phyloP scores from a whole-genome alignment of 2,797 vertebrate species.

The Streptopelia turtur region DNA sequence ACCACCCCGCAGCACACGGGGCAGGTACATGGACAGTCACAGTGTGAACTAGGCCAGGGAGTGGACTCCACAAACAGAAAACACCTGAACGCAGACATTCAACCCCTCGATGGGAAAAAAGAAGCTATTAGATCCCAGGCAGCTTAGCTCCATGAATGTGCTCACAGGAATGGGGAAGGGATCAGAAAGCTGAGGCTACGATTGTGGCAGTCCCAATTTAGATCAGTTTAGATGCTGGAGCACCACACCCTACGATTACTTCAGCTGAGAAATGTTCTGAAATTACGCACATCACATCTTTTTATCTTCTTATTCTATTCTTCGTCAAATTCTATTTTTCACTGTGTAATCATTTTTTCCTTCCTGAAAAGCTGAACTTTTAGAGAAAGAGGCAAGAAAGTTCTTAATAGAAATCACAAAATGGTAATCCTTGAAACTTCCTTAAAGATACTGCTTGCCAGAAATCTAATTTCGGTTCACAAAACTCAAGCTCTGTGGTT shows the following conservation, averaged over 20 bases:
- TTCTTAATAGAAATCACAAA: not conserved
- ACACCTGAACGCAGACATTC: fast-evolving
- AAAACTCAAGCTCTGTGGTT: not conserved
- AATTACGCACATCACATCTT: fast-evolving
- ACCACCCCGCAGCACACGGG: not conserved
- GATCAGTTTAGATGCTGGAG: constrained; percentile 8
- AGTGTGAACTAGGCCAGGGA: not conserved
- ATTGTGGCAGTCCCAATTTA: constrained; percentile 20
- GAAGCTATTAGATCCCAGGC: not conserved
- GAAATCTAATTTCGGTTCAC: not conserved
- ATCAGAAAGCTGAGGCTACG: constrained; percentile 9
- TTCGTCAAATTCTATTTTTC: not conserved
- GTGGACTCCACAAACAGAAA: not conserved
- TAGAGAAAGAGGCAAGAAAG: not conserved
- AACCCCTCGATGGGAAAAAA: not conserved
- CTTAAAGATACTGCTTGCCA: not conserved
- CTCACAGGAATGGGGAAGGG: constrained; percentile 32
- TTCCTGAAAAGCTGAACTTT: not conserved
- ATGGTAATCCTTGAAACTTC: not conserved
- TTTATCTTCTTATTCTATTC: not conserved
- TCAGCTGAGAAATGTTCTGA: not conserved
- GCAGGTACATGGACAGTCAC: not conserved
- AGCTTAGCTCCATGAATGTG: not conserved
- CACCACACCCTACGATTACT: constrained; percentile 27
- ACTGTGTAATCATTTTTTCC: not conserved